Evolutionary conservation across 2,113 vertebrate species (phyloP).

Genomic region (Choloepus hoffmanni): DNA sequence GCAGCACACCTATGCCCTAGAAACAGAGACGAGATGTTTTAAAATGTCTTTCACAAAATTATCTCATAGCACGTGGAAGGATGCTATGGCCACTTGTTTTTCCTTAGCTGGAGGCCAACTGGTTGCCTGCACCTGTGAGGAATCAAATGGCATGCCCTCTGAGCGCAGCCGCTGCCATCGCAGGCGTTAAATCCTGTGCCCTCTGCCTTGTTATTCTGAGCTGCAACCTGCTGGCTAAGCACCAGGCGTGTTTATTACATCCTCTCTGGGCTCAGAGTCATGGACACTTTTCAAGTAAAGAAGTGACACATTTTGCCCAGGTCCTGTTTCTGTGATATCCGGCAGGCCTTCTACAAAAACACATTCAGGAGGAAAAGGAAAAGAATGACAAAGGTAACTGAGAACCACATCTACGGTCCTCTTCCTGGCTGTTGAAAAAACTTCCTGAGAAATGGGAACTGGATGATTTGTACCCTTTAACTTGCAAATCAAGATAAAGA

Average conservation of each 20-base stretch:
- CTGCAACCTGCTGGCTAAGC: slow-evolving; percentile 70
- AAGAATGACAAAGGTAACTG: slow-evolving; percentile 42
- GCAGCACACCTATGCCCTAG: background rate
- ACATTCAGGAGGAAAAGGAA: slow-evolving; percentile 46
- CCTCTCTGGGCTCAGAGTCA: slow-evolving; percentile 56
- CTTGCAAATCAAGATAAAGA: slow-evolving; percentile 16
- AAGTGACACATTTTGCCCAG: slow-evolving; percentile 47
- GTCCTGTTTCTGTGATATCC: slow-evolving; percentile 63
- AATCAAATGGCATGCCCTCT: background rate
- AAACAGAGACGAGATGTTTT: background rate
- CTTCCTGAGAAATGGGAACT: background rate
- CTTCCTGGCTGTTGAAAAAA: slow-evolving; percentile 52
- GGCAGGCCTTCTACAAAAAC: slow-evolving; percentile 59
- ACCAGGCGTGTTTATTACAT: slow-evolving; percentile 63
- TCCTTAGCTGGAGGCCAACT: background rate
- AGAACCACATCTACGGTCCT: background rate
- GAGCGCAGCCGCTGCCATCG: background rate
- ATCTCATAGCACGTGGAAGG: background rate
- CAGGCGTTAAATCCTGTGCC: slow-evolving; percentile 49
- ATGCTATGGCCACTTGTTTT: background rate
- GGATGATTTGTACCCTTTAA: background rate
- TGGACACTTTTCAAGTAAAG: background rate
- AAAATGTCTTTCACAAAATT: background rate
- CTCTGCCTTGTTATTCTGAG: slow-evolving; percentile 58
- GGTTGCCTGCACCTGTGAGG: slow-evolving; percentile 39